These are phyloP conservation scores for Graptemys geographica DNA, from an alignment of 2,797 vertebrate genomes.

Conservation along the genomic window DNA sequence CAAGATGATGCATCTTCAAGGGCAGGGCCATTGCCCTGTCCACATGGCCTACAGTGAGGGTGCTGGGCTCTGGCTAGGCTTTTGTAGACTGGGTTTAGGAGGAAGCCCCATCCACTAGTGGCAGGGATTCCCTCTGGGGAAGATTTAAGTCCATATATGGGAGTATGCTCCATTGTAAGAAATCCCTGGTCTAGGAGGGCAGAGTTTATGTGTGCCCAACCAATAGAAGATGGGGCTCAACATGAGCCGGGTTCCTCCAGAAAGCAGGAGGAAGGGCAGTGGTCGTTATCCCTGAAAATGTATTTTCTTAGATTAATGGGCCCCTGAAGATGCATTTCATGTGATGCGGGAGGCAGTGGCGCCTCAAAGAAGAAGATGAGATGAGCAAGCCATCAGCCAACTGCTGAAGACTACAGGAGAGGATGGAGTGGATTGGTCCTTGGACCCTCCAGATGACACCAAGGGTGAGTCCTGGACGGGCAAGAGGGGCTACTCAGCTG, in stretches of 20 bases:
- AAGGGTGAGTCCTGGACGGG: background rate
- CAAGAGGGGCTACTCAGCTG: too few relatives aligned
- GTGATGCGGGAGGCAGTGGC: background rate
- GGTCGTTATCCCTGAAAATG: background rate
- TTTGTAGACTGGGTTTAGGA: too few relatives aligned
- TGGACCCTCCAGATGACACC: background rate
- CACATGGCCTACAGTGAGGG: too few relatives aligned
- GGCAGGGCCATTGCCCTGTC: background rate
- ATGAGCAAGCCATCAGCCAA: background rate
- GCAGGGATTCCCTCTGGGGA: too few relatives aligned
- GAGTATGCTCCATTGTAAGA: too few relatives aligned
- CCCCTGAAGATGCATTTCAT: background rate
- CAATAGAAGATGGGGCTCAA: too few relatives aligned
- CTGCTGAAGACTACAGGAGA: background rate
- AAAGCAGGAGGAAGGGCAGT: too few relatives aligned
- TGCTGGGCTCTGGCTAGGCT: too few relatives aligned
- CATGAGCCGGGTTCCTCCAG: too few relatives aligned
- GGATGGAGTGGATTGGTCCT: background rate
- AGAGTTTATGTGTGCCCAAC: background rate
- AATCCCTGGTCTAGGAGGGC: too few relatives aligned
- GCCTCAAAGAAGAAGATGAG: background rate
- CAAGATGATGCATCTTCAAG: background rate
- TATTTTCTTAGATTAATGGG: background rate
- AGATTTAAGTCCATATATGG: too few relatives aligned
- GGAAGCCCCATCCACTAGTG: too few relatives aligned